Percentiles rank a stretch among this genome's conserved stretches.
phyloP scores from a whole-genome alignment of 2,797 vertebrate species.

The Arnoldichthys spilopterus region DNA sequence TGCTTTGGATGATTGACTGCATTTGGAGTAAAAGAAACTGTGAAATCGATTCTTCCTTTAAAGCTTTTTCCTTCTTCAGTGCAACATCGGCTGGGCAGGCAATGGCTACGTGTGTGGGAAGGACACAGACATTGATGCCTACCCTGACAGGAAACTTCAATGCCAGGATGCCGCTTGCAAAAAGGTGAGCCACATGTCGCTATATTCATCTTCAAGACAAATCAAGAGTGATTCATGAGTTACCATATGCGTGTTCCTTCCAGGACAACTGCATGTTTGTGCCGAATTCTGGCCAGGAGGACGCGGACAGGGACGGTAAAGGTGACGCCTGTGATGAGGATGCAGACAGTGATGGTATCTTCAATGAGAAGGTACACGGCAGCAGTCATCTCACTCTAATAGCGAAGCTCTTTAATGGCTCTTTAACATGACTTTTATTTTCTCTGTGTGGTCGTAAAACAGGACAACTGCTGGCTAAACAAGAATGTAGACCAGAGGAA shows the following conservation, averaged over 20 bases:
- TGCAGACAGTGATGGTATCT: constrained; percentile 91
- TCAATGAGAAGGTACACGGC: constrained; percentile 83
- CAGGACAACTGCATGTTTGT: constrained; percentile 97
- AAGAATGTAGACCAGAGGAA: constrained; percentile 93
- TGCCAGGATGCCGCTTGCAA: constrained; percentile 87
- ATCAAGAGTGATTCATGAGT: too few species aligned
- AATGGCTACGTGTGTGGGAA: constrained; percentile 92
- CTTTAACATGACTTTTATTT: not conserved
- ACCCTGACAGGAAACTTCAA: constrained; percentile 83
- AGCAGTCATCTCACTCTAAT: not conserved
- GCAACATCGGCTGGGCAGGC: constrained; percentile 93
- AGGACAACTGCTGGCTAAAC: constrained; percentile 95
- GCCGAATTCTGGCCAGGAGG: constrained; percentile 98
- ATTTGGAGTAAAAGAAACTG: not conserved
- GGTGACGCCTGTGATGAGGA: constrained; percentile 94
- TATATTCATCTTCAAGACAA: not conserved
- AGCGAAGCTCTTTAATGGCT: not conserved
- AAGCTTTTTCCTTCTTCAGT: constrained; percentile 74
- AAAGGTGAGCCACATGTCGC: constrained; percentile 76
- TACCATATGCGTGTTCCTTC: constrained; percentile 38
- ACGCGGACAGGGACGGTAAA: constrained; percentile 87
- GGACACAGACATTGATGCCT: constrained; percentile 95
- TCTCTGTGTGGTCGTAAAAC: constrained; percentile 33
- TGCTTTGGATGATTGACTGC: not conserved
- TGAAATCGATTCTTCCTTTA: not conserved